These are phyloP conservation scores for Colostygia pectinataria DNA, from an alignment of 2,888 invertebrate species.

Conservation along the genomic window DNA sequence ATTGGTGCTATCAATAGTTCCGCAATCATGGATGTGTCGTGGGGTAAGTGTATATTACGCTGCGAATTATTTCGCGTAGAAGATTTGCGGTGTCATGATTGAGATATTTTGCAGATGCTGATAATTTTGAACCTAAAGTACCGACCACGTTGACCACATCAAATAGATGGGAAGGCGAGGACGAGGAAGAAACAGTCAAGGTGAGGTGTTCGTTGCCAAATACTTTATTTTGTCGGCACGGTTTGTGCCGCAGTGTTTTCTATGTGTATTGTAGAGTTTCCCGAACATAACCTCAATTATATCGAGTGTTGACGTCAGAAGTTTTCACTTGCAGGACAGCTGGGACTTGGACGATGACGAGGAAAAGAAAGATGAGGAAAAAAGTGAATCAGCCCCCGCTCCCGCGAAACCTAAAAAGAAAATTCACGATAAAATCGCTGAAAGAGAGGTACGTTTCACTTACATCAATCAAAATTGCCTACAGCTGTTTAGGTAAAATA, in stretches of 20 bases:
- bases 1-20: slow-evolving; percentile 66
- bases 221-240: slow-evolving; percentile 35
- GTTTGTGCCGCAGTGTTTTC: slow-evolving; percentile 20
- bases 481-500: slow-evolving; percentile 16
- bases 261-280: slow-evolving; percentile 34
- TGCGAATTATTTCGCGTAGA: slow-evolving; percentile 38
- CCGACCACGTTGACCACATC: slow-evolving; percentile 81
- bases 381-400: slow-evolving; percentile 82
- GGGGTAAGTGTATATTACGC: slow-evolving; percentile 81
- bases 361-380: slow-evolving; percentile 89
- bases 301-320: slow-evolving; percentile 69
- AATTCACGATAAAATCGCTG: slow-evolving; percentile 91
- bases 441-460: slow-evolving; percentile 87
- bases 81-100: slow-evolving; percentile 48
- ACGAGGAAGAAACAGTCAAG: slow-evolving; percentile 93
- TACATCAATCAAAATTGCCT: not conserved
- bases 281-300: slow-evolving; percentile 66
- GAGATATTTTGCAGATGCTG: slow-evolving; percentile 85
- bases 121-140: slow-evolving; percentile 87
- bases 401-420: slow-evolving; percentile 88
- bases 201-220: slow-evolving; percentile 78
- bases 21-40: slow-evolving; percentile 86
- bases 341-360: slow-evolving; percentile 96
- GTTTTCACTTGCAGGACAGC: slow-evolving; percentile 87
- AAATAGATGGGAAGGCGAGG: slow-evolving; percentile 95